Percentiles rank a stretch among this genome's conserved stretches.
Evolutionary conservation across 2,797 vertebrate species (phyloP).

Genomic region (Sebastiscus tertius): DNA sequence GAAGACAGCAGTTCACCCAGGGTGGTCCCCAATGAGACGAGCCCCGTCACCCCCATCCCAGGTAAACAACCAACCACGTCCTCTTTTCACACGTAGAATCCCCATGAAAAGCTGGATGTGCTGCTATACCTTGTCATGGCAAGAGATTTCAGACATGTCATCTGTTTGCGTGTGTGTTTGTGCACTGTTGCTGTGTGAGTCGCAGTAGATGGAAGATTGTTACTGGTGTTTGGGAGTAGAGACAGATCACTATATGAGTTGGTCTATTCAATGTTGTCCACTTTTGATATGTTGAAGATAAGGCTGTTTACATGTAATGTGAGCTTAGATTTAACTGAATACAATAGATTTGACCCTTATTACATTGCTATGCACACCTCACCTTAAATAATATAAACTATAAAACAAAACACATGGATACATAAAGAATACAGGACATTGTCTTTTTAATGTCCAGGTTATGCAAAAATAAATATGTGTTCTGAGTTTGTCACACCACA

Average conservation of each 20-base stretch:
- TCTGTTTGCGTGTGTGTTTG: neutral
- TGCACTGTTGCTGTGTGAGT: neutral
- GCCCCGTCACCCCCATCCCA: slow-evolving; percentile 91
- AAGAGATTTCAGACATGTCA: neutral
- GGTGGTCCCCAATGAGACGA: slow-evolving; percentile 91
- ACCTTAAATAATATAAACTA: no score
- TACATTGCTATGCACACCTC: neutral
- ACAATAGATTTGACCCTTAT: neutral
- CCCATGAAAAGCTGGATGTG: neutral
- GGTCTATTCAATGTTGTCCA: neutral
- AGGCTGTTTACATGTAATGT: neutral
- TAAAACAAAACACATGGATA: neutral
- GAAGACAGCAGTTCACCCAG: slow-evolving; percentile 92
- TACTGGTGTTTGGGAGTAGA: neutral
- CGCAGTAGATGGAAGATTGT: neutral
- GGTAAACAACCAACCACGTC: slow-evolving; percentile 82
- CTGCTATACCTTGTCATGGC: neutral
- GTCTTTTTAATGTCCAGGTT: neutral
- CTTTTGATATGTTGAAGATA: neutral
- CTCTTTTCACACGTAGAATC: neutral
- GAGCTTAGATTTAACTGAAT: neutral
- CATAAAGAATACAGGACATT: neutral
- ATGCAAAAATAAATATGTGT: neutral
- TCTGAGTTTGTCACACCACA: neutral
- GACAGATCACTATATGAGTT: no score